A percentile compares a stretch with the other conserved stretches of the same genome.
phyloP scores from a whole-genome alignment of 1,140 invertebrate genomes.

The Halesus radiatus region DNA sequence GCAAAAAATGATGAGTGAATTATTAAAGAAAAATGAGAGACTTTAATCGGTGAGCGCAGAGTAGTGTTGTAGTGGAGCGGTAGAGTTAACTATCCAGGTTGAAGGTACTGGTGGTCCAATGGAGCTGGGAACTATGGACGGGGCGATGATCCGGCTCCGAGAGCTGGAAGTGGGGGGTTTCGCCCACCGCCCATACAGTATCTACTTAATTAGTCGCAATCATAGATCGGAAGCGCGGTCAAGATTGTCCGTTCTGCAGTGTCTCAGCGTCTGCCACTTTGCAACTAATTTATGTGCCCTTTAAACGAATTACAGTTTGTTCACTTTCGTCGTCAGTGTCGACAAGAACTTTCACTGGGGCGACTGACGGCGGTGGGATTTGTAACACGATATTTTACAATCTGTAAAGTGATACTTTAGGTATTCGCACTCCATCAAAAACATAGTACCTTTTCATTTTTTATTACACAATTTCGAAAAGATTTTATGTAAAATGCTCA shows the following conservation, averaged over 20 bases:
- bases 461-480: no score
- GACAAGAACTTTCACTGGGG: neutral
- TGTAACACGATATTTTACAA: neutral
- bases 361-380: neutral
- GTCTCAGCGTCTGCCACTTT: no score
- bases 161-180: neutral
- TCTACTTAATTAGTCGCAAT: neutral
- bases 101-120: no score
- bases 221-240: neutral
- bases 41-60: no score
- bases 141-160: neutral
- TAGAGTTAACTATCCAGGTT: no score
- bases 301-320: neutral
- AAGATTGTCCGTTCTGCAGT: neutral
- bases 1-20: no score
- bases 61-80: no score
- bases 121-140: neutral
- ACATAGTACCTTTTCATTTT: no score
- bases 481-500: no score
- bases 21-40: no score
- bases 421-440: neutral
- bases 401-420: neutral
- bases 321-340: neutral
- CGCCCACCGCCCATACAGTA: neutral
- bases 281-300: no score